Percentiles rank a stretch among this genome's conserved stretches.
phyloP scores from a whole-genome alignment of 2,113 vertebrate species.

The Lophotis ruficrista region DNA sequence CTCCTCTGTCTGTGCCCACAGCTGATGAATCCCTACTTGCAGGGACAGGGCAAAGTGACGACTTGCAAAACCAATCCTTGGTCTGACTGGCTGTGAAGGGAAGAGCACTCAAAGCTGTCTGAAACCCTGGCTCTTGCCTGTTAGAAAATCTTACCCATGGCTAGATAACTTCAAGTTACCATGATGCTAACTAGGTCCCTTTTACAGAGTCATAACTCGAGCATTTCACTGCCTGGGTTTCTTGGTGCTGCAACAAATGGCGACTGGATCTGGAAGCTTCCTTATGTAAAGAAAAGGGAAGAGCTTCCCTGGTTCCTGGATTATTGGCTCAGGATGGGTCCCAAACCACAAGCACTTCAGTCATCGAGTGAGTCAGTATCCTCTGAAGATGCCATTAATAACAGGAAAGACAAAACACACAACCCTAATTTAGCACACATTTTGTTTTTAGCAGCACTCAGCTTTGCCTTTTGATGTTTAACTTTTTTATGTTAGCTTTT shows the following conservation, averaged over 20 bases:
- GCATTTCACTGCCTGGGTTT: neutral
- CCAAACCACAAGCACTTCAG: conserved; percentile 74
- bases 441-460: conserved; percentile 8
- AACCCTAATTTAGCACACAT: conserved; percentile 57
- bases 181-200: neutral
- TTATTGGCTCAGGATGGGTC: conserved; percentile 47
- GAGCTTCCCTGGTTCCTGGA: conserved; percentile 25
- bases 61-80: neutral
- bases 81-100: neutral
- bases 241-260: conserved; percentile 8
- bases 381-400: conserved; percentile 65
- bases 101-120: neutral
- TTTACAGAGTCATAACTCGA: neutral
- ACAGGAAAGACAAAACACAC: conserved; percentile 55
- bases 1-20: neutral
- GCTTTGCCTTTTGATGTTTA: neutral
- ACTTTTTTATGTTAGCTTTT: neutral
- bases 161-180: neutral
- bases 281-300: conserved; percentile 10
- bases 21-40: neutral
- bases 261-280: neutral
- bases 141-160: neutral
- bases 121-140: neutral
- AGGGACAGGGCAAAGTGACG: neutral
- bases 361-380: conserved; percentile 75